Conservation (phyloP, 2,113 vertebrate species). For the Myotis lucifugus region DNA sequence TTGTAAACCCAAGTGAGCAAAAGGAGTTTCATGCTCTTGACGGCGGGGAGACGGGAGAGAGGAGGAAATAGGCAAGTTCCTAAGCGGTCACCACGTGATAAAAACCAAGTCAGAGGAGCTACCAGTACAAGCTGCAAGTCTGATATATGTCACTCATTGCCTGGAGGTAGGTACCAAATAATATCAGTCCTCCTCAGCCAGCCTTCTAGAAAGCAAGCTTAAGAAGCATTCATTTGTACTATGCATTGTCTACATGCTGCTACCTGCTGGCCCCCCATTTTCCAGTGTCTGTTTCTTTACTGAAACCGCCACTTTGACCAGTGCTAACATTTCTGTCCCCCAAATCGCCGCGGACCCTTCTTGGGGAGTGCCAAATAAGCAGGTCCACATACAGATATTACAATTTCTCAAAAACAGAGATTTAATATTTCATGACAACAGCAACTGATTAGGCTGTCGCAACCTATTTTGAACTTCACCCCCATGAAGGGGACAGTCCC, state of each 20-base stretch:
- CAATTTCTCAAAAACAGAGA: neutral
- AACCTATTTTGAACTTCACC: neutral
- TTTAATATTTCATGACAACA: neutral
- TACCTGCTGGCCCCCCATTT: neutral
- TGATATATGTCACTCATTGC: neutral
- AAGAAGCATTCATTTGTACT: neutral
- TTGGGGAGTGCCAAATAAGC: neutral
- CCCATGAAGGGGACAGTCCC: neutral
- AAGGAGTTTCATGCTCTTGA: neutral
- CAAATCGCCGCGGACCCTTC: neutral
- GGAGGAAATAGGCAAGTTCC: neutral
- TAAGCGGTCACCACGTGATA: neutral
- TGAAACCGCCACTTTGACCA: neutral
- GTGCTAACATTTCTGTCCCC: neutral
- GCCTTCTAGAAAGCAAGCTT: conserved; percentile 39
- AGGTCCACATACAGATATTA: neutral
- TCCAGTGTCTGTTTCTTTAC: neutral
- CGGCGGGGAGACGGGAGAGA: neutral
- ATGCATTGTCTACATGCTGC: neutral
- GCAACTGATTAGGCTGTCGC: neutral
- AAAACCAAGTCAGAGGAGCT: neutral
- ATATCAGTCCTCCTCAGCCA: neutral
- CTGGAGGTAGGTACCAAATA: neutral
- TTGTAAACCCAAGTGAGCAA: neutral
- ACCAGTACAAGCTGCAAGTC: neutral